phyloP scores from a whole-genome alignment of 2,888 invertebrate species.

The Aquatica leii region DNA sequence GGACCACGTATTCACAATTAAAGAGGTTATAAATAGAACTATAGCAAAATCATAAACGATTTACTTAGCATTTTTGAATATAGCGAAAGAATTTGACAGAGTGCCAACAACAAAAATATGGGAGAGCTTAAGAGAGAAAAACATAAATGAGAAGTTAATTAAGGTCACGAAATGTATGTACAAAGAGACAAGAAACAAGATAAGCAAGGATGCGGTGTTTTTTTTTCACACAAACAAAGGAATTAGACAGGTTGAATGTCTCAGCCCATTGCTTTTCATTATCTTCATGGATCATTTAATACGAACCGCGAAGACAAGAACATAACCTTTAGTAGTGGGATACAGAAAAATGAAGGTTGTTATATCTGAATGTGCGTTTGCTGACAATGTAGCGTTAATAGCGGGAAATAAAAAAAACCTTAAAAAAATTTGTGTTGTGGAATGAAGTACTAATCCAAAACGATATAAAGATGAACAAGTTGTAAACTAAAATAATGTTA shows the following conservation, averaged over 20 bases:
- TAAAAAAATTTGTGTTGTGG: background rate
- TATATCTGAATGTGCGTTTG: slow-evolving; percentile 6
- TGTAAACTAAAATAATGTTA: no score
- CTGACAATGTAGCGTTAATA: background rate
- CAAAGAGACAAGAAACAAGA: no score
- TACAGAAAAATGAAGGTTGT: background rate
- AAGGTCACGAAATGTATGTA: slow-evolving; percentile 15
- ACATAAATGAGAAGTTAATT: slow-evolving; percentile 16
- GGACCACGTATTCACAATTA: slow-evolving; percentile 33
- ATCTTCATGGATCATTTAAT: background rate
- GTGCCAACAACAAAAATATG: slow-evolving; percentile 23
- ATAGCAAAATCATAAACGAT: background rate
- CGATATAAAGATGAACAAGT: no score
- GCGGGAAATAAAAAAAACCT: background rate
- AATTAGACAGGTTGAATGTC: no score
- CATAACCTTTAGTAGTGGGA: background rate
- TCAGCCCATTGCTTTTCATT: no score
- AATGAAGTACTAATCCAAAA: background rate
- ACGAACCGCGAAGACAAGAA: no score
- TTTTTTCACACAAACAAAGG: no score
- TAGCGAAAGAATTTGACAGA: slow-evolving; percentile 33
- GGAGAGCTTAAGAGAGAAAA: slow-evolving; percentile 18
- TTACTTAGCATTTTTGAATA: slow-evolving; percentile 25
- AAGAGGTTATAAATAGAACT: slow-evolving; percentile 19
- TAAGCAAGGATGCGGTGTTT: no score